phyloP scores from a whole-genome alignment of 2,113 vertebrate species.

The Tachuris rubrigastra region DNA sequence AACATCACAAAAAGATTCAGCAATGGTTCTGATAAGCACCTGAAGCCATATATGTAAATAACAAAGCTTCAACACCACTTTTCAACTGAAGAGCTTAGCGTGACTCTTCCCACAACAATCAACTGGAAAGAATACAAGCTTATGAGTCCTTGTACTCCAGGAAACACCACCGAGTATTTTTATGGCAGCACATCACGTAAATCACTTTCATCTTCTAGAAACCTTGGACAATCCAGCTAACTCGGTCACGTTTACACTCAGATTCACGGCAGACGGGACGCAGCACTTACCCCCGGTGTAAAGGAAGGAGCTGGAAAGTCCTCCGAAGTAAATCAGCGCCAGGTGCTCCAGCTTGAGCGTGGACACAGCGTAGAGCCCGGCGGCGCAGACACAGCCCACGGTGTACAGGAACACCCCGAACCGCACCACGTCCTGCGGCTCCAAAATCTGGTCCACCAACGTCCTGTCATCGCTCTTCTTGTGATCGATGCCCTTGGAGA shows the following conservation, averaged over 20 bases:
- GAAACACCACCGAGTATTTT: neutral
- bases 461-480: conserved; percentile 98
- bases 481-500: conserved; percentile 97
- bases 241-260: neutral
- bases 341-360: conserved; percentile 90
- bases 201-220: neutral
- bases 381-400: conserved; percentile 90
- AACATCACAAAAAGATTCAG: neutral
- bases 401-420: conserved; percentile 95
- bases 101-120: neutral
- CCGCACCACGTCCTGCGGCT: conserved; percentile 93
- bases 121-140: neutral
- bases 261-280: accelerated
- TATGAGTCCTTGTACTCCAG: neutral
- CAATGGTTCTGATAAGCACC: neutral
- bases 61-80: neutral
- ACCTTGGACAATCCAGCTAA: neutral
- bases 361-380: conserved; percentile 85
- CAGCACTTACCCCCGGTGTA: conserved; percentile 91
- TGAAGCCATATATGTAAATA: neutral
- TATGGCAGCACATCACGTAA: neutral
- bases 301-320: conserved; percentile 95
- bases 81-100: neutral
- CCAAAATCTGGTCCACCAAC: conserved; percentile 92
- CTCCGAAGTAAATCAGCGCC: conserved; percentile 95